phyloP scores from a whole-genome alignment of 2,888 invertebrate genomes.

The Synanthedon vespiformis region DNA sequence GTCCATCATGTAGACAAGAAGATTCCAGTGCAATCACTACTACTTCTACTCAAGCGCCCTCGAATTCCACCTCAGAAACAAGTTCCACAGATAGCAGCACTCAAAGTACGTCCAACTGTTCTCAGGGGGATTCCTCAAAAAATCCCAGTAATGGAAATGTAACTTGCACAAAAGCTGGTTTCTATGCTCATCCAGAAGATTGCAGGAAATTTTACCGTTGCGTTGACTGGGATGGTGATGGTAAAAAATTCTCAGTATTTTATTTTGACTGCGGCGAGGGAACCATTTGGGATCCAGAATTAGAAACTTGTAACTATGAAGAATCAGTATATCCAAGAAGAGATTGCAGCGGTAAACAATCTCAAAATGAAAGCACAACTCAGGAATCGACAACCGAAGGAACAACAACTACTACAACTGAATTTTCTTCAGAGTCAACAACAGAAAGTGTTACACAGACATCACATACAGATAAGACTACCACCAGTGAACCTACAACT shows the following conservation, averaged over 20 bases:
- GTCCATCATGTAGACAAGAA: constrained; percentile 37
- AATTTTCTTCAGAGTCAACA: constrained; percentile 1
- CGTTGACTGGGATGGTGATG: constrained; percentile 71
- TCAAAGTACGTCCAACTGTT: constrained; percentile 24
- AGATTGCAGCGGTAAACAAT: constrained; percentile 42
- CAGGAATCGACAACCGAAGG: constrained; percentile 10
- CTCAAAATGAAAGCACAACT: constrained; percentile 24
- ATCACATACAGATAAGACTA: constrained; percentile 12
- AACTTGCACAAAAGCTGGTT: constrained; percentile 71
- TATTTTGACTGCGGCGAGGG: constrained; percentile 77
- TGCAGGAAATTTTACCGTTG: constrained; percentile 77
- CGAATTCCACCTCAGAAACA: constrained; percentile 12
- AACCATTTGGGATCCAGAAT: constrained; percentile 78
- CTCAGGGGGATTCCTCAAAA: constrained; percentile 27
- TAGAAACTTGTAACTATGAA: constrained; percentile 76
- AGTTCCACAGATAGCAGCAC: constrained; percentile 20
- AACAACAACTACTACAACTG: constrained; percentile 9
- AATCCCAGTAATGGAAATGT: constrained; percentile 31
- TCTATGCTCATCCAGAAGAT: constrained; percentile 70
- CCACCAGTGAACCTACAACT: constrained; percentile 14
- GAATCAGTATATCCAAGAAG: constrained; percentile 73
- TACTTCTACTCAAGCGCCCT: constrained; percentile 8
- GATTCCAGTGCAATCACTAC: constrained; percentile 11
- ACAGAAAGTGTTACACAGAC: constrained; percentile 6
- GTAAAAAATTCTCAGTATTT: constrained; percentile 70